These are phyloP conservation scores for Coelopa frigida DNA, from an alignment of 1,140 invertebrate species.

Conservation along the genomic window DNA sequence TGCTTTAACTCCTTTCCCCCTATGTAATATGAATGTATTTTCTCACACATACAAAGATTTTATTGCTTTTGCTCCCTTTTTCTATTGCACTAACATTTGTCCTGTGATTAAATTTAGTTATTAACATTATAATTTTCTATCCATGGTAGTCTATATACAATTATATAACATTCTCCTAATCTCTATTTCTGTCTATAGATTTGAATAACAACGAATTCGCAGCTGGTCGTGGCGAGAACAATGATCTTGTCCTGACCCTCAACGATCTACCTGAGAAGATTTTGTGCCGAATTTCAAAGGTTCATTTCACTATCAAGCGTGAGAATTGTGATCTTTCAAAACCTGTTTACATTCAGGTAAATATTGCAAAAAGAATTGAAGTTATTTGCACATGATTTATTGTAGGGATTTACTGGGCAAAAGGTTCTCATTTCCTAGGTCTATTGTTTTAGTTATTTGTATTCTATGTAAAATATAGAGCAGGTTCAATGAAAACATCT, in stretches of 20 bases:
- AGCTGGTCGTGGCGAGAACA: constrained; percentile 34
- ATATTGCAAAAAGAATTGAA: too few species aligned
- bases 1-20: neutral
- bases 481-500: neutral
- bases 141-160: too few species aligned
- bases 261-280: constrained; percentile 39
- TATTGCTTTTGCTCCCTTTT: neutral
- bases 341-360: constrained; percentile 42
- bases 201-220: constrained; percentile 36
- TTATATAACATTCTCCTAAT: neutral
- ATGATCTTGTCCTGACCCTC: constrained; percentile 33
- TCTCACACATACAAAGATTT: too few species aligned
- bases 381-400: too few species aligned
- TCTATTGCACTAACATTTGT: neutral
- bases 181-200: constrained; percentile 23
- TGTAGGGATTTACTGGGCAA: too few species aligned
- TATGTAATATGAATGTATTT: neutral
- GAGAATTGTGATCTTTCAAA: constrained; percentile 34
- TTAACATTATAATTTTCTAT: constrained; percentile 3
- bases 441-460: too few species aligned
- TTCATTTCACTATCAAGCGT: constrained; percentile 36
- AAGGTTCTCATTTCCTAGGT: too few species aligned
- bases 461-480: too few species aligned
- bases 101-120: constrained; percentile 2
- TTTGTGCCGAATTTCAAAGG: constrained; percentile 39